A percentile compares a stretch with the other conserved stretches of the same genome.
Conservation (phyloP, 2,888 invertebrate species). For the Agonum fuliginosum region DNA sequence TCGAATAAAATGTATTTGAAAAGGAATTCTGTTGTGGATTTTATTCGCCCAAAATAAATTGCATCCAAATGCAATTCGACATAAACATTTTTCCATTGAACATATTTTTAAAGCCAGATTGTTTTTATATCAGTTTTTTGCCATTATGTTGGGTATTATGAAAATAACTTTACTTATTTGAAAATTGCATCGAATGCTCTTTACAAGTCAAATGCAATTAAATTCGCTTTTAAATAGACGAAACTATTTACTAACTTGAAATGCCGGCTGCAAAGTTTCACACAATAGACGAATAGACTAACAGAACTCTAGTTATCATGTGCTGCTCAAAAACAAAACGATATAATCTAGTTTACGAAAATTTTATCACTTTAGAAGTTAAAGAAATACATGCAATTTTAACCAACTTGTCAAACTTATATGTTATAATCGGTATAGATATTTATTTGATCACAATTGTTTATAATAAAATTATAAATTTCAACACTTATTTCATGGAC, state of each 20-base stretch:
- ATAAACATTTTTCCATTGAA: neutral
- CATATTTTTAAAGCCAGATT: no score
- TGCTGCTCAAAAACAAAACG: slow-evolving; percentile 7
- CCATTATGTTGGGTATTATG: no score
- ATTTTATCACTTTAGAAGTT: no score
- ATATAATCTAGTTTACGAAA: no score
- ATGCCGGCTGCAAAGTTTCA: slow-evolving; percentile 28
- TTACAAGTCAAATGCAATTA: slow-evolving; percentile 30
- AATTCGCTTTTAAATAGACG: slow-evolving; percentile 33
- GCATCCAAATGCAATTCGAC: neutral
- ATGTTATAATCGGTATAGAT: no score
- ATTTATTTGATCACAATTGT: no score
- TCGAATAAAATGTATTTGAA: slow-evolving; percentile 13
- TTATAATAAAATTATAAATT: no score
- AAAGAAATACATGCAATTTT: no score
- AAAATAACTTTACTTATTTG: neutral
- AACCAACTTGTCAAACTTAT: no score
- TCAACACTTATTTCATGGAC: no score
- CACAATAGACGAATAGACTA: slow-evolving; percentile 21
- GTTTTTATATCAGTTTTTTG: no score
- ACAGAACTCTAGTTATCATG: slow-evolving; percentile 10
- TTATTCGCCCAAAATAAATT: no score
- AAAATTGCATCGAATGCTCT: slow-evolving; percentile 11
- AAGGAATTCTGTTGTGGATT: neutral
- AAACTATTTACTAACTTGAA: slow-evolving; percentile 36